Evolutionary conservation across 1,140 invertebrate species (phyloP), one percentile per base, ranked within the genome.

Genomic region (Goniozus legneri): DNA sequence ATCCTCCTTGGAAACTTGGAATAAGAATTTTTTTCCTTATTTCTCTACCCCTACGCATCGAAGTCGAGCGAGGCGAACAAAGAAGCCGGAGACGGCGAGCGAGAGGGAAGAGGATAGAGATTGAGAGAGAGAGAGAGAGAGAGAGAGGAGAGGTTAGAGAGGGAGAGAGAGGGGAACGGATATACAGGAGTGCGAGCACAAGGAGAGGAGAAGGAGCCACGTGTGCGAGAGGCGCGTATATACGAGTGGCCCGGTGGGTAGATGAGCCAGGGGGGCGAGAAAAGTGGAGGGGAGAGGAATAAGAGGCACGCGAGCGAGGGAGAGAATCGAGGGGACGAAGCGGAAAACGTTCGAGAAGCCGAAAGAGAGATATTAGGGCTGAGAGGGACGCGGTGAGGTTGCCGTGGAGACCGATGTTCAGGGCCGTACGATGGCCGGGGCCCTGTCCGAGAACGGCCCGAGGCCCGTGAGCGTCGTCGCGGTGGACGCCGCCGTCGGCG

Each of bases 401-500:
- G 50, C 50, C 41, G 49, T 58, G 61, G 56, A 64, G 58, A 62
- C 58, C 55, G 48, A 73, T 73, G 71, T 62, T 59, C 63, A 72
- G 58, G 63, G 52, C 39, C 57, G 60, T 60, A 69, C 49, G 42
- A 74, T 74, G 73, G 71, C 71, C 56, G 71, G 71, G 65, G 68
- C 67, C 52, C 62, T 68, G 54, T 67, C 67, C 48, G 69, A 70
- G 63, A 71, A 68, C 59, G 72, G 65, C 62, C 71, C 69, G 47
- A 65, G 69, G 64, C 68, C 73, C 18, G 67, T 73, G 47, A 75
- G 71, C 54, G 66, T 76, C 32, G 66, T 74, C 31, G 61, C 64
- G 20, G 69, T 73, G 35, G 70, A 69, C 42, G 65, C 64, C 44
- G 57, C 54, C 8, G 49, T 49, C 35, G 60, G 55, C 15, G 51